phyloP scores from a whole-genome alignment of 2,113 vertebrate species.

The Nerophis lumbriciformis region DNA sequence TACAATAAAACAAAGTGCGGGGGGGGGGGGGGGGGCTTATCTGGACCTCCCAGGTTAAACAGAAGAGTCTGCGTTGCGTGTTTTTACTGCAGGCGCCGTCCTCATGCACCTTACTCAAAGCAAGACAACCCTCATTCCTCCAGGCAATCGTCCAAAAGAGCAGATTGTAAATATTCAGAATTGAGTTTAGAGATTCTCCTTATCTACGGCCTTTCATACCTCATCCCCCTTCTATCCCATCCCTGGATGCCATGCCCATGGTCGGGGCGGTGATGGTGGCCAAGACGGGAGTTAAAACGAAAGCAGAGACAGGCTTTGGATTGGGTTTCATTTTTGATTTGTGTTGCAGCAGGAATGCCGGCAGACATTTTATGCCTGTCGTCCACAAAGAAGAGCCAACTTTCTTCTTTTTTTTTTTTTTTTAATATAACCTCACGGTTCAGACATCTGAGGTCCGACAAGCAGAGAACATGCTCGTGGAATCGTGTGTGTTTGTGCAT shows the following conservation, averaged over 20 bases:
- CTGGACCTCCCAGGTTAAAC: slow-evolving; percentile 71
- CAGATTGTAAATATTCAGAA: slow-evolving; percentile 54
- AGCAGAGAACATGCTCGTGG: slow-evolving; percentile 36
- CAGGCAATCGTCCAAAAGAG: slow-evolving; percentile 62
- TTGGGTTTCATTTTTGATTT: slow-evolving; percentile 56
- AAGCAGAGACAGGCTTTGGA: slow-evolving; percentile 46
- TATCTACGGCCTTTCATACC: slow-evolving; percentile 40
- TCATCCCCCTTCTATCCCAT: slow-evolving; percentile 58
- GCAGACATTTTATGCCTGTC: slow-evolving; percentile 47
- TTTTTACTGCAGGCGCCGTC: slow-evolving; percentile 55
- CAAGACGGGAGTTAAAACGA: slow-evolving; percentile 54
- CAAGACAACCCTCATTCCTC: slow-evolving; percentile 56
- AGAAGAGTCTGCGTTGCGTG: slow-evolving; percentile 50
- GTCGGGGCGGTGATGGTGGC: slow-evolving; percentile 35
- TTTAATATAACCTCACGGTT: slow-evolving; percentile 41
- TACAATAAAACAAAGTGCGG: slow-evolving; percentile 1
- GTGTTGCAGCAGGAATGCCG: slow-evolving; percentile 55
- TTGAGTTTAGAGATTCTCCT: slow-evolving; percentile 56
- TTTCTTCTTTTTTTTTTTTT: slow-evolving; percentile 18
- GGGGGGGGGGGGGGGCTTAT: slow-evolving; percentile 23
- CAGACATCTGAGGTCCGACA: slow-evolving; percentile 38
- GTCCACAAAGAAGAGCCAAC: slow-evolving; percentile 40
- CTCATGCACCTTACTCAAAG: slow-evolving; percentile 52
- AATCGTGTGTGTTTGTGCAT: slow-evolving; percentile 22
- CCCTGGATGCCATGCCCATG: slow-evolving; percentile 50